Evolutionary conservation across 1,140 invertebrate genomes (phyloP), one percentile per base, ranked within the genome.

Genomic region (Neodiprion virginianus): DNA sequence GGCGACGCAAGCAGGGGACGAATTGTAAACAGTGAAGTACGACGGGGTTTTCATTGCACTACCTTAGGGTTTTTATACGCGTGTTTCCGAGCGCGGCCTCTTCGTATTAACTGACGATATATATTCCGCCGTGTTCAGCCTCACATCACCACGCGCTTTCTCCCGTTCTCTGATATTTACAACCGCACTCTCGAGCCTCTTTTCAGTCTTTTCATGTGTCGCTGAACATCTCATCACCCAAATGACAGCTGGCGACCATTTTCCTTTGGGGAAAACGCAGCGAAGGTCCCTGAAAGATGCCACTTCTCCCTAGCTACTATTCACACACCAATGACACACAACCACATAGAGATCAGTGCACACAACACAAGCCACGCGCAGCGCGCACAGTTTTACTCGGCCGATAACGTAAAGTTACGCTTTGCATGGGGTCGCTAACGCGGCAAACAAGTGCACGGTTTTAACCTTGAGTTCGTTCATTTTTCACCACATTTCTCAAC

Each of bases 161-260:
- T 68, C 69, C 73, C 74, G 76, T 79, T 80, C 83, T 75, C 71
- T 79, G 80, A 85, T 81, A 21, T 82, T 78, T 80, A 81, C 81
- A 69, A 69, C 69, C 74, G 74, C 72, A 75, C 61, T n/a, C 10
- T n/a, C 53, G 10, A n/a, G n/a, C n/a, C 10, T 61, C 10, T n/a
- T 11, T n/a, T 61, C 53, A n/a, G 53, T 61, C 53, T 11, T n/a
- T 61, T n/a, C 53, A n/a, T n/a, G 53, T 61, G 10, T 11, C n/a
- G 53, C n/a, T 61, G 17, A 21, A 21, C 53, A 61, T n/a, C 53
- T n/a, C 10, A 61, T 70, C 66, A 75, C 77, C 48, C 75, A 79
- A 83, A 74, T 85, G 84, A 85, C 84, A 86, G 84, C 81, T 82
- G 84, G 84, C 79, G 79, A 83, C 84, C 84, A 86, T 86, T 85